These are phyloP conservation scores for Caiman crocodilus DNA, from an alignment of 2,797 vertebrate species.

Conservation along the genomic window DNA sequence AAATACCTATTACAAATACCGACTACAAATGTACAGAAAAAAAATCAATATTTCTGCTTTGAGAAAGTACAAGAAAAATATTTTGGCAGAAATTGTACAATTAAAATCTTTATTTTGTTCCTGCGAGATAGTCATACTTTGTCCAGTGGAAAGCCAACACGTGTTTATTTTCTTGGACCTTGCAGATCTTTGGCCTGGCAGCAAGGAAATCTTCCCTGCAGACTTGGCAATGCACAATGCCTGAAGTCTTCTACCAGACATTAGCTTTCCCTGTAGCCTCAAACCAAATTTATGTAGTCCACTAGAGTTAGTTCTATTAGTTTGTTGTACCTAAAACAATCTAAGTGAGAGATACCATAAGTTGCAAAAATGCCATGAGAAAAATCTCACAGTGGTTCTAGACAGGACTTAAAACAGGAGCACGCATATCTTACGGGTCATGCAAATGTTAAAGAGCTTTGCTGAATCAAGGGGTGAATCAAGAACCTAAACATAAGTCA, in stretches of 20 bases:
- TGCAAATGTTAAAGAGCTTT: background rate
- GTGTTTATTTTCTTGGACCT: background rate
- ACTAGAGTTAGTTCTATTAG: background rate
- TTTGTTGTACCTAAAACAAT: background rate
- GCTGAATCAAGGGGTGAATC: background rate
- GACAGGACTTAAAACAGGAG: background rate
- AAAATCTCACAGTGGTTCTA: background rate
- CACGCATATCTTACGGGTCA: background rate
- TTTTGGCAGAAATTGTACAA: background rate
- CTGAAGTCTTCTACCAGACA: background rate
- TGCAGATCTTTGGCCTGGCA: background rate
- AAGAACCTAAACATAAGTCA: no score
- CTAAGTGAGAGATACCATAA: background rate
- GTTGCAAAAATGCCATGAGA: background rate
- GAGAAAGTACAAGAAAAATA: background rate
- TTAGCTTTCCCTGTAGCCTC: background rate
- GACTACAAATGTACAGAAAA: background rate
- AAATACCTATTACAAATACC: background rate
- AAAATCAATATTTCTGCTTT: background rate
- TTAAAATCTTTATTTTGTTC: background rate
- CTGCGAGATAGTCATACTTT: background rate
- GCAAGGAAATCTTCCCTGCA: background rate
- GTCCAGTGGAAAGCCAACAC: background rate
- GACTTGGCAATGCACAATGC: background rate
- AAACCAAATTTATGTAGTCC: background rate